Percentiles rank a stretch among this genome's conserved stretches.
These are phyloP conservation scores for Regulus satrapa DNA, from an alignment of 2,113 vertebrate species.

Conservation along the genomic window DNA sequence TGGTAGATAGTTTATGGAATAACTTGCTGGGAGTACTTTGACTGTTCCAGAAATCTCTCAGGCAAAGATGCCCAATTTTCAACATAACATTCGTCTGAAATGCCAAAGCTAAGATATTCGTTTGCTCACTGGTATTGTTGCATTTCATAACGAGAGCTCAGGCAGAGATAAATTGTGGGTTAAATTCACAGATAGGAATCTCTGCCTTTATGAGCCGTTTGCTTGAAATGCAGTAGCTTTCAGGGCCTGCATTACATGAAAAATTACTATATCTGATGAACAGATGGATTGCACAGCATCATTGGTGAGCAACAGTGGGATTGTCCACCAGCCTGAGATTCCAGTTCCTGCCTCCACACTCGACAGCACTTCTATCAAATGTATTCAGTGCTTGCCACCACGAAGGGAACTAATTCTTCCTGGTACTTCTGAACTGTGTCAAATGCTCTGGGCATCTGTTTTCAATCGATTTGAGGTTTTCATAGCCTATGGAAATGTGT, in stretches of 20 bases:
- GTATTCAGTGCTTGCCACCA: not conserved
- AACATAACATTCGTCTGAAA: conserved; percentile 23
- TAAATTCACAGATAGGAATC: conserved; percentile 60
- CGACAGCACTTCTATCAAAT: not conserved
- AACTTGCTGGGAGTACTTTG: not conserved
- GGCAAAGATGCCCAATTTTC: not conserved
- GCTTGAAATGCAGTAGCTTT: conserved; percentile 28
- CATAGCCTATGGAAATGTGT: not conserved
- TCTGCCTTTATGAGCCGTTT: conserved; percentile 44
- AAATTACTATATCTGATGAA: not conserved
- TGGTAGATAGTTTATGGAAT: conserved; percentile 33
- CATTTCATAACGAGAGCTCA: not conserved
- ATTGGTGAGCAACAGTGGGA: not conserved
- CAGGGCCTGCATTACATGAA: not conserved
- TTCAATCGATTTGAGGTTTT: not conserved
- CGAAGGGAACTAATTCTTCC: not conserved
- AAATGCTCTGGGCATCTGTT: not conserved
- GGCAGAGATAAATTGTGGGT: conserved; percentile 27
- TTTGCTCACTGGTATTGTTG: conserved; percentile 14
- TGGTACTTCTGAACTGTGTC: not conserved
- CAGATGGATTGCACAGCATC: not conserved
- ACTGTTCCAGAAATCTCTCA: conserved; percentile 48
- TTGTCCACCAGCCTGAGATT: not conserved
- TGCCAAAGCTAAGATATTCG: conserved; percentile 64
- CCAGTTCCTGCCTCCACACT: not conserved